Percentiles rank a stretch among this genome's conserved stretches.
Conservation (phyloP, 2,888 invertebrate genomes). For the Synanthedon myopaeformis region DNA sequence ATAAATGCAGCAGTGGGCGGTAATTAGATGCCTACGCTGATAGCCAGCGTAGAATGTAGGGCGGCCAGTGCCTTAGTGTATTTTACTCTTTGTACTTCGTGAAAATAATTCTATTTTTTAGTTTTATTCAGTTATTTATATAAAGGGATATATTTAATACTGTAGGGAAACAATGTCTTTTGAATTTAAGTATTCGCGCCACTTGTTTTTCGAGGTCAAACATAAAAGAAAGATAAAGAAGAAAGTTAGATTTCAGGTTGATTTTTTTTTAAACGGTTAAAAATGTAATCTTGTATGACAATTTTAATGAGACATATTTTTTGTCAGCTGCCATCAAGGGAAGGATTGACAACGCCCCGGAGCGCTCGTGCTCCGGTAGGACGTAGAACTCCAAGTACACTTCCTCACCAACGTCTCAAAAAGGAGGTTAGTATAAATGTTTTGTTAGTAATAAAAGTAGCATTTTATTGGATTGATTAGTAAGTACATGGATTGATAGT, state of each 20-base stretch:
- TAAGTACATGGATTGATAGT: too few relatives aligned
- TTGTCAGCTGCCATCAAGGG: slow-evolving; percentile 53
- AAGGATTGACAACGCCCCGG: slow-evolving; percentile 56
- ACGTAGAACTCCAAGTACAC: slow-evolving; percentile 46
- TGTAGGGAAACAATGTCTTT: slow-evolving; percentile 35
- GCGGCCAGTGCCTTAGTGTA: neutral
- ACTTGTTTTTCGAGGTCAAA: slow-evolving; percentile 49
- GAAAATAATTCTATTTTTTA: neutral
- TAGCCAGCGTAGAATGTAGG: slow-evolving; percentile 9
- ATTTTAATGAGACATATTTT: neutral
- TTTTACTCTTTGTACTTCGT: neutral
- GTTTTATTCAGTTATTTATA: neutral
- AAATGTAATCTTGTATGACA: too few relatives aligned
- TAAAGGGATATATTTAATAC: too few relatives aligned
- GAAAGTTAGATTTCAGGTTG: slow-evolving; percentile 55
- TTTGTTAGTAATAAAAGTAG: too few relatives aligned
- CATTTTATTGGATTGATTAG: too few relatives aligned
- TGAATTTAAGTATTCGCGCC: slow-evolving; percentile 40
- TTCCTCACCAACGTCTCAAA: slow-evolving; percentile 59
- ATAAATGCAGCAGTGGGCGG: slow-evolving; percentile 28
- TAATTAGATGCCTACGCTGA: slow-evolving; percentile 57
- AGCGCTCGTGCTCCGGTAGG: slow-evolving; percentile 58
- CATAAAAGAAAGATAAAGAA: slow-evolving; percentile 44
- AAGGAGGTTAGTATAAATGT: slow-evolving; percentile 39
- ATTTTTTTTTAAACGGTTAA: neutral